Evolutionary conservation across 2,113 vertebrate genomes (phyloP), one percentile per base, ranked within the genome.

Genomic region (Glaucomys volans): DNA sequence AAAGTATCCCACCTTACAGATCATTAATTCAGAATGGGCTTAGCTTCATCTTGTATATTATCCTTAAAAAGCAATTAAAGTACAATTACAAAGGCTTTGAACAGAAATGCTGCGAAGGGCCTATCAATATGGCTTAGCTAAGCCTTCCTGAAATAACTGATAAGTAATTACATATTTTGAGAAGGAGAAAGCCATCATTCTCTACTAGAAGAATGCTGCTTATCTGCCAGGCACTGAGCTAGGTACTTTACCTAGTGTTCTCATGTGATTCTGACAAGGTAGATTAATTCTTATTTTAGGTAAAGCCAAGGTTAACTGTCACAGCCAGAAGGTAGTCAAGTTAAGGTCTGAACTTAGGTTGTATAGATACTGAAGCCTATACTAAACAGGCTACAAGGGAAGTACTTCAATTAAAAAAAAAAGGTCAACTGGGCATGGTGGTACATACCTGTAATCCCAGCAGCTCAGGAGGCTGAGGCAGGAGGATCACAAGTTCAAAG

Each of bases 11-110:
- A 47, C 1, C 0, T 76, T 82, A 75, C 26, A 42, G 8, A n/a
- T 94, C 79, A 59, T 77, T 0, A 2, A 86, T 84, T 86, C 54
- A 96, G 90, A 95, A 97, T 42, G 62, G 62, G 54, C 4, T 96
- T 89, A 0, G 66, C 16, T 77, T 97, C 88, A 47, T 79, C 88
- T 81, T 76, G 54, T 87, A 44, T 69, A 57, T 88, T 87, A 97
- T 57, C 89, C 88, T 80, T 92, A 94, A 95, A 54, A 95, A 95
- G 92, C 96, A 96, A 97, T 88, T 96, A 91, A 82, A 97, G 81
- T 88, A 82, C 35, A 92, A 84, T 5, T 47, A 37, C 40, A 82
- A 90, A 72, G 66, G 62, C 92, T 97, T 44, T 91, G 93, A 93
- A 95, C 85, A 88, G 95, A 97, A 8, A 0, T 30, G 50, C 87